Percentiles rank a stretch among this genome's conserved stretches.
Conservation (phyloP, 1,140 invertebrate species). For the Chymomyza costata region DNA sequence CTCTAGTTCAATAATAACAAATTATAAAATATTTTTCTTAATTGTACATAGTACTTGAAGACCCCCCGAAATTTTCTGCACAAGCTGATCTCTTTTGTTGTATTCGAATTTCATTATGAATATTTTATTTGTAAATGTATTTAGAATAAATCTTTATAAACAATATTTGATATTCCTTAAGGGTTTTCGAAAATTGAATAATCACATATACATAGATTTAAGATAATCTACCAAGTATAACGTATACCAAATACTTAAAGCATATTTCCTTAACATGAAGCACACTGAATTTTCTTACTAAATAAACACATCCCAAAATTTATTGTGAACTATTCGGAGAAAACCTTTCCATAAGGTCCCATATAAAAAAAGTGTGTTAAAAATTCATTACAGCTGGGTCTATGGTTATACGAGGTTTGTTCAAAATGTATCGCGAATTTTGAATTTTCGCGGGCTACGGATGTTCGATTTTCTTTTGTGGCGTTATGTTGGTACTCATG, state of each 20-base stretch:
- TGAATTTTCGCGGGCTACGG: no score
- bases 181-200: no score
- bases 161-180: conserved; percentile 1
- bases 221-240: conserved; percentile 15
- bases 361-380: no score
- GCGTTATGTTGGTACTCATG: no score
- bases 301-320: conserved; percentile 25
- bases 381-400: no score
- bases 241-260: conserved; percentile 16
- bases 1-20: conserved; percentile 59
- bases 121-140: conserved; percentile 4
- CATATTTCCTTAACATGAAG: conserved; percentile 55
- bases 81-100: conserved; percentile 30
- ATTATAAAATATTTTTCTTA: conserved; percentile 20
- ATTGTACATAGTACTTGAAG: conserved; percentile 40
- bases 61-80: conserved; percentile 49
- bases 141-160: neutral
- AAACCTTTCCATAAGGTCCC: no score
- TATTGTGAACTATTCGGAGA: no score
- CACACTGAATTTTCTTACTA: conserved; percentile 24
- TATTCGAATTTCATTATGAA: conserved; percentile 5
- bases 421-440: no score
- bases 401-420: no score
- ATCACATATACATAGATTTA: conserved; percentile 5
- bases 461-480: no score